phyloP scores from a whole-genome alignment of 2,797 vertebrate species.

The Cetoscarus ocellatus region DNA sequence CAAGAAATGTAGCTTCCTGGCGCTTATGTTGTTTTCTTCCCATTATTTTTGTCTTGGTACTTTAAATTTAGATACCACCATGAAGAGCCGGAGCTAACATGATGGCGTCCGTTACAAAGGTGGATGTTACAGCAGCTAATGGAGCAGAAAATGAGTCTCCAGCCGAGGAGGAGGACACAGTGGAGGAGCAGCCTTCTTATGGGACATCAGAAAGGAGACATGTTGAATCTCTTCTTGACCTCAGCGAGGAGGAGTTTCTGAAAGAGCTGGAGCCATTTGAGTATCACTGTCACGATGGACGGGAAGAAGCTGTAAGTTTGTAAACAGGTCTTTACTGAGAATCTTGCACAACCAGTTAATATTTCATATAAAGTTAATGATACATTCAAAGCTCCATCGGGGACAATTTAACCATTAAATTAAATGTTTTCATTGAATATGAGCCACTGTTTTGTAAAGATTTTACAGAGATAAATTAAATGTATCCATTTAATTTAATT shows the following conservation, averaged over 20 bases:
- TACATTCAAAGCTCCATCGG: too few relatives aligned
- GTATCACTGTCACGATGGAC: constrained; percentile 75
- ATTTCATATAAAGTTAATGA: too few relatives aligned
- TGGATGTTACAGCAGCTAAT: constrained; percentile 10
- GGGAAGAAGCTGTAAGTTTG: constrained; percentile 90
- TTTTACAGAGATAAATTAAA: too few relatives aligned
- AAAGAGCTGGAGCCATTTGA: constrained; percentile 74
- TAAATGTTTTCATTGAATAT: too few relatives aligned
- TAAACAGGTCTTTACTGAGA: too few relatives aligned
- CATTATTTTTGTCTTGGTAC: too few relatives aligned
- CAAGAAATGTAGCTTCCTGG: too few relatives aligned
- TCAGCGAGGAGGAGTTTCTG: constrained; percentile 81
- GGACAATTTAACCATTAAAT: too few relatives aligned
- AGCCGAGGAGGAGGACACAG: constrained; percentile 41
- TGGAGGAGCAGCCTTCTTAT: constrained; percentile 20
- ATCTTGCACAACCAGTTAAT: too few relatives aligned
- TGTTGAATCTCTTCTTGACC: constrained; percentile 79
- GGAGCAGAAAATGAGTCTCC: constrained; percentile 41
- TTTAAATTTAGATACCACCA: constrained; percentile 11
- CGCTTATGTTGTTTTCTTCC: background rate
- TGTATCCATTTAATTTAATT: too few relatives aligned
- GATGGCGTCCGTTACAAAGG: constrained; percentile 50
- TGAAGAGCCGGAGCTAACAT: background rate
- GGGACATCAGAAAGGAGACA: constrained; percentile 63
- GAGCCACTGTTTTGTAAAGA: too few relatives aligned